Percentiles rank a stretch among this genome's conserved stretches.
phyloP scores from a whole-genome alignment of 2,113 vertebrate species.

The Dromaius novaehollandiae region DNA sequence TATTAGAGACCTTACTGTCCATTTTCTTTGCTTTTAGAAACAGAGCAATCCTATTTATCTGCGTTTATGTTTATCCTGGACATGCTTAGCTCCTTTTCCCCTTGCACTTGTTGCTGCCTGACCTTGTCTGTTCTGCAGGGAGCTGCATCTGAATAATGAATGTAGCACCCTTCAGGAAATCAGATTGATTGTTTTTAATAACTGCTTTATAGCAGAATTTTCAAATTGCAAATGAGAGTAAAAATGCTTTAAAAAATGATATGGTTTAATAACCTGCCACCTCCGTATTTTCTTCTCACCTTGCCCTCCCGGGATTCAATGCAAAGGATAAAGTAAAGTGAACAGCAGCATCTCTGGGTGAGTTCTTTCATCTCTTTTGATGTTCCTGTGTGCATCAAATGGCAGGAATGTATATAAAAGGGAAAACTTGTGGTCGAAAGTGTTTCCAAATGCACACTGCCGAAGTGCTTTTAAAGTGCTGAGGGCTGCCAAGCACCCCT shows the following conservation, averaged over 20 bases:
- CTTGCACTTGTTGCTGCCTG: not conserved
- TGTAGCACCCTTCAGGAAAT: not conserved
- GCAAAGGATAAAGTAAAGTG: not conserved
- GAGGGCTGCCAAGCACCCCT: not conserved
- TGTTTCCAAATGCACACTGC: not conserved
- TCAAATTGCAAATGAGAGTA: not conserved
- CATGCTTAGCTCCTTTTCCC: not conserved
- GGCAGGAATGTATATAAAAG: not conserved
- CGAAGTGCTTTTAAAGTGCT: not conserved
- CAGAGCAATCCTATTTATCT: not conserved
- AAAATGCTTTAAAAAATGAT: not conserved
- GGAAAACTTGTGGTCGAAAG: not conserved
- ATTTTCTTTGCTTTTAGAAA: not conserved
- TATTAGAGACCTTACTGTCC: not conserved
- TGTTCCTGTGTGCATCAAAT: not conserved
- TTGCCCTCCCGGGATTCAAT: not conserved
- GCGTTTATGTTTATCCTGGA: not conserved
- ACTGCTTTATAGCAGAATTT: not conserved
- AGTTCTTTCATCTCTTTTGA: not conserved
- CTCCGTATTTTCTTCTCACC: not conserved
- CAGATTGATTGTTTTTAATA: conserved; percentile 31
- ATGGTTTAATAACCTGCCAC: not conserved
- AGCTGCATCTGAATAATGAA: conserved; percentile 36
- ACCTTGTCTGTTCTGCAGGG: not conserved
- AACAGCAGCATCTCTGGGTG: not conserved